These are phyloP conservation scores for Palloptera scutellata DNA, from an alignment of 2,888 invertebrate species.

Conservation along the genomic window DNA sequence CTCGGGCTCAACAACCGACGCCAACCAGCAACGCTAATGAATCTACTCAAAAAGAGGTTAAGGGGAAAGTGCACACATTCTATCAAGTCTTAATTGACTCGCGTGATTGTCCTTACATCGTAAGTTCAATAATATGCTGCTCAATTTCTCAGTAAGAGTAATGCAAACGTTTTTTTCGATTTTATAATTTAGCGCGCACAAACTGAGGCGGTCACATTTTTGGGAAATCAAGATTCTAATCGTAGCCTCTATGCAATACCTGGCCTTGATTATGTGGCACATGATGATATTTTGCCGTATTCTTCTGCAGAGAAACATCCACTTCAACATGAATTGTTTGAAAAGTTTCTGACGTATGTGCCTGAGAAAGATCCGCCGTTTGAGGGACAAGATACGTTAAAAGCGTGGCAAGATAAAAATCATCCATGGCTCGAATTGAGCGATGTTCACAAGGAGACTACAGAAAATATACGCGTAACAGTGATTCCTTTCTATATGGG, in stretches of 20 bases:
- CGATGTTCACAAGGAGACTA: conserved; percentile 97
- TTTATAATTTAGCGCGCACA: conserved; percentile 79
- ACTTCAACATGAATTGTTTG: conserved; percentile 94
- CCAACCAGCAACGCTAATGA: conserved; percentile 25
- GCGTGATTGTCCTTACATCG: conserved; percentile 93
- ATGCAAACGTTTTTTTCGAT: background rate
- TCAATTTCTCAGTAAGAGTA: background rate
- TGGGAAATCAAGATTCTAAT: conserved; percentile 95
- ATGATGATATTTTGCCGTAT: conserved; percentile 97
- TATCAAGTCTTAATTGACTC: conserved; percentile 98
- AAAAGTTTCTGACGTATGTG: conserved; percentile 87
- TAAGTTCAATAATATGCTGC: conserved; percentile 40
- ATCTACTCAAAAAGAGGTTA: conserved; percentile 82
- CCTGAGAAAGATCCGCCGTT: conserved; percentile 86
- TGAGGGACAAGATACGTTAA: conserved; percentile 85
- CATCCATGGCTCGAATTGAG: conserved; percentile 96
- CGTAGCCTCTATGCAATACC: conserved; percentile 95
- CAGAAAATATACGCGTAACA: conserved; percentile 86
- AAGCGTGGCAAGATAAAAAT: conserved; percentile 97
- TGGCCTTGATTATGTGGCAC: conserved; percentile 96
- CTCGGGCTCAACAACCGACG: background rate
- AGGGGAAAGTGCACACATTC: conserved; percentile 91
- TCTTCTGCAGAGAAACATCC: conserved; percentile 84
- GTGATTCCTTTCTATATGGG: conserved; percentile 99
- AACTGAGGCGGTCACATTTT: conserved; percentile 96